phyloP scores from a whole-genome alignment of 2,888 invertebrate genomes.

The Coremacera marginata region DNA sequence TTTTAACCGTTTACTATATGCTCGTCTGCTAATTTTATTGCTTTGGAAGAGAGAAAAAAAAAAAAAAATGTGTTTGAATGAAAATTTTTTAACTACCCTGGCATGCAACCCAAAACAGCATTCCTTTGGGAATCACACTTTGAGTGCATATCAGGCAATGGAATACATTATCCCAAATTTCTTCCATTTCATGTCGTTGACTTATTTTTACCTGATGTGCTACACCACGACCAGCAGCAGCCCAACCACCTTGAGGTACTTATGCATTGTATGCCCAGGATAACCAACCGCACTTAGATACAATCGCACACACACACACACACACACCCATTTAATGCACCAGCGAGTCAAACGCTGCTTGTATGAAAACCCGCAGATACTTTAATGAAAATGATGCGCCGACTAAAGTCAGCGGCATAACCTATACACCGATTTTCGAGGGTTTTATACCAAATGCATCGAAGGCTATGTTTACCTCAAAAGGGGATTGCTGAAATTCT shows the following conservation, averaged over 20 bases:
- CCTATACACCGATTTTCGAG: neutral
- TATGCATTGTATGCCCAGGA: constrained; percentile 10
- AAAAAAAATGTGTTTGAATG: neutral
- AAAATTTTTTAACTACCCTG: neutral
- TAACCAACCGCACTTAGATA: constrained; percentile 2
- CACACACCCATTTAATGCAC: neutral
- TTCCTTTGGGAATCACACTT: neutral
- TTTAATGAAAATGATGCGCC: neutral
- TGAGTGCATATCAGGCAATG: neutral
- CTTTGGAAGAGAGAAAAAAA: neutral
- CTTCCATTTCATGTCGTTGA: neutral
- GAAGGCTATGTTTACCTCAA: neutral
- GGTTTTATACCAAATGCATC: neutral
- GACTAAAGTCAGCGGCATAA: neutral
- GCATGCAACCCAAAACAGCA: neutral
- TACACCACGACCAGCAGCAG: too few species aligned
- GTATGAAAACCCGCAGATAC: constrained; percentile 8
- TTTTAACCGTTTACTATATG: neutral
- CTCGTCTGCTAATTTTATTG: neutral
- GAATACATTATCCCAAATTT: neutral
- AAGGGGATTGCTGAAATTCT: constrained; percentile 13
- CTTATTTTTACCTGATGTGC: neutral
- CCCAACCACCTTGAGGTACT: neutral
- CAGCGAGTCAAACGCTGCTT: neutral
- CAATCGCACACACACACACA: neutral